Conservation (phyloP, 2,888 invertebrate species). For the Trichopoda pennipes region DNA sequence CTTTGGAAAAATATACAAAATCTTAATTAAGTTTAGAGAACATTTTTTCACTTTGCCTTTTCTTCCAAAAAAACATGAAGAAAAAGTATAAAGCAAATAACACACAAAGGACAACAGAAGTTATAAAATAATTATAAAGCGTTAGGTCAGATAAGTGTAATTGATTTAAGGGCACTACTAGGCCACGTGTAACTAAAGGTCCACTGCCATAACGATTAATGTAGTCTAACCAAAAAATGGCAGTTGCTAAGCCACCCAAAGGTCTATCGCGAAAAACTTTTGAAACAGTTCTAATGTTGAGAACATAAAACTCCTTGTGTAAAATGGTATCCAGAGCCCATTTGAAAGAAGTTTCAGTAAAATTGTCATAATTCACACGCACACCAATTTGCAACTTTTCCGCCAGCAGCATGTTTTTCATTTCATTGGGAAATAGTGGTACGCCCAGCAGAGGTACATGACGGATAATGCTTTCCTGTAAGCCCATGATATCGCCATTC, state of each 20-base stretch:
- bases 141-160: slow-evolving; percentile 80
- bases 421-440: slow-evolving; percentile 81
- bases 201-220: slow-evolving; percentile 78
- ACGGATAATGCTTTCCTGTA: slow-evolving; percentile 80
- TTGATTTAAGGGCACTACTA: slow-evolving; percentile 76
- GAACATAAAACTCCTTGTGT: slow-evolving; percentile 75
- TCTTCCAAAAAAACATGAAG: slow-evolving; percentile 66
- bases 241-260: slow-evolving; percentile 77
- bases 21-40: slow-evolving; percentile 74
- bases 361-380: slow-evolving; percentile 75
- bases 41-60: slow-evolving; percentile 71
- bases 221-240: slow-evolving; percentile 81
- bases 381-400: slow-evolving; percentile 77
- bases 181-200: slow-evolving; percentile 76
- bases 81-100: slow-evolving; percentile 69
- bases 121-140: slow-evolving; percentile 77
- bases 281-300: slow-evolving; percentile 77
- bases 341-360: slow-evolving; percentile 76
- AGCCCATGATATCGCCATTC: slow-evolving; percentile 80
- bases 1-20: not conserved
- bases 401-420: slow-evolving; percentile 75
- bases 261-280: slow-evolving; percentile 79
- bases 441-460: slow-evolving; percentile 81
- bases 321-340: slow-evolving; percentile 79
- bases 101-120: slow-evolving; percentile 67